Base-by-base conservation (phyloP, 1,140 invertebrate species). In the Pogonognathellus flavescens region DNA sequence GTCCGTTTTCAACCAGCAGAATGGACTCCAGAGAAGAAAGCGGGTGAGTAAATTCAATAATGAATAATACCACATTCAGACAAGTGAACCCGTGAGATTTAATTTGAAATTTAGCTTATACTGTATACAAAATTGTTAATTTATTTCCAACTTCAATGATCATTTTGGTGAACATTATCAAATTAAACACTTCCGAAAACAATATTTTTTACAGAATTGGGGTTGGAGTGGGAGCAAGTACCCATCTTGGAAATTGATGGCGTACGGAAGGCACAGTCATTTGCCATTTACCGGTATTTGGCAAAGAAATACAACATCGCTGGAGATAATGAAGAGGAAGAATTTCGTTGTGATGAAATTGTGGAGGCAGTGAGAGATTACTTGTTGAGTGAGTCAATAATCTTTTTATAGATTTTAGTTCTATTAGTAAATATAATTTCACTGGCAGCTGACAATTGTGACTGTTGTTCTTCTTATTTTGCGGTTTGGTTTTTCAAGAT, bases 291-390 rank as follows among this genome's bases (percentile, higher is more conserved):
- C 11, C 8, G 82, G 18, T 72, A 84, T 20, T 50, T 70, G 10
- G 95, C 93, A 0, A 91, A 90, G 70, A 91, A 93, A 87, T 92
- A 92, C 86, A 92, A 92, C 88, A 89, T 95, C 85, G 90, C 92
- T 88, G 93, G 93, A 81, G 90, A 92, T 88, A 90, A 92, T 89
- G 92, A 94, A 89, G 93, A 93, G 92, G 93, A 95, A 91, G 91
- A 92, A 22, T 91, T 94, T 87, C 91, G 92, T 76, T 93, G 93
- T 88, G 93, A 94, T 88, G 92, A 92, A 85, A 90, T 93, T 31
- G 93, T 93, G 22, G 93, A 93, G 14, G 41, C 49, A 20, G 9
- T 53, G 16, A 10, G 50, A 18, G 76, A 70, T 11, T 70, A 16
- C 16, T 70, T 70, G 18, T 11, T 10, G 41, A 59, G 57, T 66